These are phyloP conservation scores for Plemyria rubiginata DNA, from an alignment of 2,888 invertebrate genomes.

Conservation along the genomic window DNA sequence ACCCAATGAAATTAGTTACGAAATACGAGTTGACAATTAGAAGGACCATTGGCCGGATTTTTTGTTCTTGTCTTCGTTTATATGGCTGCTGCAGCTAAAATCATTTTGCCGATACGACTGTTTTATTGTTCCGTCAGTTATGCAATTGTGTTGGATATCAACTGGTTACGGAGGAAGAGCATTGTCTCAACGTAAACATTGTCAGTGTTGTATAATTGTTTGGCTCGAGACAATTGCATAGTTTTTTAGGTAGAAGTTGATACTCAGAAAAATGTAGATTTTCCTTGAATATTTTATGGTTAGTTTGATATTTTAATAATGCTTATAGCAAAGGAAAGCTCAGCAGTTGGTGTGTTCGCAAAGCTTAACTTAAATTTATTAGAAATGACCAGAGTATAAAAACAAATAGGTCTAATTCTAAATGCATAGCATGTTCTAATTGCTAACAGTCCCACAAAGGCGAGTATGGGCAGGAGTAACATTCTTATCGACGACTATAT, in stretches of 20 bases:
- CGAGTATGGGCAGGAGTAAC: constrained; percentile 11
- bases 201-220: constrained; percentile 26
- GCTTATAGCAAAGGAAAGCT: too few relatives aligned
- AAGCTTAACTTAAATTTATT: background rate
- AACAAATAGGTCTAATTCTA: background rate
- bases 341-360: background rate
- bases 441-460: constrained; percentile 14
- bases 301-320: too few relatives aligned
- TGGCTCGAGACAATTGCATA: constrained; percentile 11
- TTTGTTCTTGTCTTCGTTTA: constrained; percentile 28
- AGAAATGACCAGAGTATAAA: background rate
- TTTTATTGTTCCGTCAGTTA: constrained; percentile 26
- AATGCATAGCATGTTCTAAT: constrained; percentile 11
- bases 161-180: constrained; percentile 18
- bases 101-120: constrained; percentile 22
- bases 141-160: constrained; percentile 26
- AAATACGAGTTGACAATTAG: constrained; percentile 44
- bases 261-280: background rate
- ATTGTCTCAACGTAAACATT: constrained; percentile 25
- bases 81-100: constrained; percentile 10
- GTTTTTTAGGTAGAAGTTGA: background rate
- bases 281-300: background rate
- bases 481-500: constrained; percentile 24
- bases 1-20: constrained; percentile 50
- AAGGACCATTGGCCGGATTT: constrained; percentile 25